These are phyloP conservation scores for Cynopterus brachyotis DNA, from an alignment of 2,113 vertebrate species.

Conservation along the genomic window DNA sequence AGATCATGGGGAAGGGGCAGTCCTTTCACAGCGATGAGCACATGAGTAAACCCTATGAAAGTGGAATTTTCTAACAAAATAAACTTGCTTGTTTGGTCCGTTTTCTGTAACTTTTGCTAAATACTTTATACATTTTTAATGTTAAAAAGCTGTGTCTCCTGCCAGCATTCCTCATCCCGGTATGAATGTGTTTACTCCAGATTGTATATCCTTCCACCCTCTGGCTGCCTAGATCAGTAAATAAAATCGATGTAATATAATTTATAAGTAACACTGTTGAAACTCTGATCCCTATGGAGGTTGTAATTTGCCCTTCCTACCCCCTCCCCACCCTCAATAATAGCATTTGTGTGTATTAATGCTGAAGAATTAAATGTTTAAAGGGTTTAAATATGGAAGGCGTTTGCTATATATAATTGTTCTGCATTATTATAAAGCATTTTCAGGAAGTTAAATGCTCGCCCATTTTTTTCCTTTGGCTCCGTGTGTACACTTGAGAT, in stretches of 20 bases:
- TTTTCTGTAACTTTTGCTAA: constrained; percentile 86
- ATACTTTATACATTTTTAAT: constrained; percentile 84
- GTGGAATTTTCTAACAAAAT: constrained; percentile 82
- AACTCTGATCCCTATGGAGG: constrained; percentile 69
- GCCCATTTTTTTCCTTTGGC: constrained; percentile 72
- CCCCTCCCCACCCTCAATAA: neutral
- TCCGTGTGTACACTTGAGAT: constrained; percentile 79
- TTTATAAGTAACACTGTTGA: constrained; percentile 80
- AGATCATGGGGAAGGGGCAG: neutral
- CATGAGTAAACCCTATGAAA: constrained; percentile 58
- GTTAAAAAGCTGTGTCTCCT: constrained; percentile 77
- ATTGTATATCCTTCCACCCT: constrained; percentile 77
- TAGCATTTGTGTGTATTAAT: constrained; percentile 78
- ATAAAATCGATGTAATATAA: constrained; percentile 77
- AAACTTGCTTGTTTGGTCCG: constrained; percentile 79
- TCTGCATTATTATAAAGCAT: constrained; percentile 80
- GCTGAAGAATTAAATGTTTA: constrained; percentile 80
- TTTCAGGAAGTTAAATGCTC: constrained; percentile 82
- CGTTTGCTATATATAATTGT: constrained; percentile 78
- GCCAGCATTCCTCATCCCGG: constrained; percentile 76
- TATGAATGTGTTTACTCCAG: constrained; percentile 78
- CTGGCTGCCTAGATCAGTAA: constrained; percentile 78
- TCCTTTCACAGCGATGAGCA: neutral
- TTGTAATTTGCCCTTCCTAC: neutral
- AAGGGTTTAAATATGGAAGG: constrained; percentile 78